Conservation (phyloP, 2,113 vertebrate genomes). For the Tonatia bakeri region DNA sequence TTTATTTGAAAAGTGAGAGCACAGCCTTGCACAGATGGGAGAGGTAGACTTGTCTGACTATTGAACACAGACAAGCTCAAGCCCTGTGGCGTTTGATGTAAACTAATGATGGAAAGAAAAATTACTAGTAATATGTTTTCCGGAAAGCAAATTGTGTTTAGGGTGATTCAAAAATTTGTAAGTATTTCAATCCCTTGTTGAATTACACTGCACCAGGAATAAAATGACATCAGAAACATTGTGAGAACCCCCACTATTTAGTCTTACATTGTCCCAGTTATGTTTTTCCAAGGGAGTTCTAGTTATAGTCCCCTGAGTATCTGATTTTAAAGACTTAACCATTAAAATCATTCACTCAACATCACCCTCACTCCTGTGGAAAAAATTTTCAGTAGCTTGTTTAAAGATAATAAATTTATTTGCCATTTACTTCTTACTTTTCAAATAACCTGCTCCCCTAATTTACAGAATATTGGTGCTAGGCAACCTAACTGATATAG, state of each 20-base stretch:
- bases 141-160: not conserved
- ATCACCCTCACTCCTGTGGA: not conserved
- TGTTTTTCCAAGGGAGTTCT: not conserved
- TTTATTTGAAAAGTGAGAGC: not conserved
- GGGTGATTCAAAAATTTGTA: not conserved
- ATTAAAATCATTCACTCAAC: not conserved
- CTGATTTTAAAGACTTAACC: not conserved
- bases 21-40: not conserved
- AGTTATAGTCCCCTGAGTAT: not conserved
- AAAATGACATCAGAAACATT: not conserved
- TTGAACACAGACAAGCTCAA: not conserved
- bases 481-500: conserved; percentile 65
- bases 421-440: conserved; percentile 42
- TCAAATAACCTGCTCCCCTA: conserved; percentile 54
- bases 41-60: not conserved
- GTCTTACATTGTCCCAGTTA: not conserved
- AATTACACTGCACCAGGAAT: not conserved
- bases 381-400: not conserved
- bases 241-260: not conserved
- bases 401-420: conserved; percentile 17
- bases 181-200: not conserved
- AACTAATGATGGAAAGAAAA: not conserved
- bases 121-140: not conserved
- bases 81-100: not conserved
- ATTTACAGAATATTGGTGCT: conserved; percentile 66